Evolutionary conservation across 2,113 vertebrate genomes (phyloP), one percentile per base, ranked within the genome.

Genomic region (Oreochromis spilurus): DNA sequence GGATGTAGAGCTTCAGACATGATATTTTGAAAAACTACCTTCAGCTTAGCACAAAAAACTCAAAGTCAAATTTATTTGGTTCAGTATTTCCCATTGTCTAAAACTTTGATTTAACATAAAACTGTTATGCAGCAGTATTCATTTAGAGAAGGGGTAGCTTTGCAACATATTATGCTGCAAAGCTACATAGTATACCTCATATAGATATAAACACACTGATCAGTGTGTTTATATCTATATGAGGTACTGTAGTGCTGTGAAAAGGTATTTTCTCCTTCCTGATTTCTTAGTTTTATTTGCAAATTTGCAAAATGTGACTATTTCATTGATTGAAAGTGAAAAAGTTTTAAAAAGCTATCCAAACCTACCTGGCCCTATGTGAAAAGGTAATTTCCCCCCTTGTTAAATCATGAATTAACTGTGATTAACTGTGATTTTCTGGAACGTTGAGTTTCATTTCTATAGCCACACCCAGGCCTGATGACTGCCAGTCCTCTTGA

Each of bases 281-380:
- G 34, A 0, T 67, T 38, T 67, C 60, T 67, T 38, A 2, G 11
- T 21, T 40, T 67, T 21, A 67, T 8, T 67, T 67, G 62, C 34
- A 67, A 21, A 67, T 67, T 13, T 67, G 31, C 31, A 65, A 65
- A 65, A 38, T 65, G 60, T 36, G 2, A 65, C 38, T 12, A 38
- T 65, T 38, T 65, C 34, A 65, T 7, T 65, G 60, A 13, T 1
- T 65, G 31, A 65, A 38, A 21, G 62, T 67, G 6, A 21, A 62
- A 65, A 62, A 0, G 58, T 19, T 62, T 62, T 36, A 38, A 13
- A 65, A 38, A 21, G 34, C 6, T 65, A 3, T 38, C 60, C 60
- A 38, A 13, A 65, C 5, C 9, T 36, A 62, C 0, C 58, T 36
- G 58, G 17, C 0, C 31, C 58, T 36, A 0, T n/a, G 58, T 62